phyloP scores from a whole-genome alignment of 2,113 vertebrate species.

The Fregetta grallaria region DNA sequence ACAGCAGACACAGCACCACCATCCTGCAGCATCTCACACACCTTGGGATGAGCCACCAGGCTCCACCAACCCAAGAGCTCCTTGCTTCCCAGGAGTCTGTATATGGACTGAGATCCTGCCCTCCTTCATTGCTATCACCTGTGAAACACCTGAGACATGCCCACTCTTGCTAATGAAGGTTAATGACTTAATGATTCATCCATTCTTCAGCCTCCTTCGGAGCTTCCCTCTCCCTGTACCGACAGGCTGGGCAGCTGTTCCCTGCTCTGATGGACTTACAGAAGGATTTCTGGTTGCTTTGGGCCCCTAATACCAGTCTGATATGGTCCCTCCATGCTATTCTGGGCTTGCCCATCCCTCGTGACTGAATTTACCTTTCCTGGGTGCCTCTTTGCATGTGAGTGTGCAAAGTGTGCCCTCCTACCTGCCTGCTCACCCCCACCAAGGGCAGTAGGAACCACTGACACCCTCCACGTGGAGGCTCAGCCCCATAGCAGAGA shows the following conservation, averaged over 20 bases:
- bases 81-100: not conserved
- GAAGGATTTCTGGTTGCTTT: not conserved
- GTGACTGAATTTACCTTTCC: not conserved
- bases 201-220: not conserved
- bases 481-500: not conserved
- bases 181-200: not conserved
- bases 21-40: not conserved
- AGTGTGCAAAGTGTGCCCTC: not conserved
- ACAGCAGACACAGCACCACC: not conserved
- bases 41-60: not conserved
- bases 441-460: not conserved
- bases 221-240: not conserved
- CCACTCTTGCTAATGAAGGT: not conserved
- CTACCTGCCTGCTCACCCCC: not conserved
- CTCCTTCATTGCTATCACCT: not conserved
- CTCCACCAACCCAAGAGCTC: not conserved
- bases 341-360: not conserved
- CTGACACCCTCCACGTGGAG: too few relatives aligned
- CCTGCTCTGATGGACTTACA: not conserved
- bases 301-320: not conserved
- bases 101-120: not conserved
- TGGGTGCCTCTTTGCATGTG: not conserved
- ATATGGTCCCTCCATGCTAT: rapidly evolving
- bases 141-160: not conserved
- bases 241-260: not conserved